Evolutionary conservation across 1,140 invertebrate genomes (phyloP).

Genomic region (Hydropsyche tenuis): DNA sequence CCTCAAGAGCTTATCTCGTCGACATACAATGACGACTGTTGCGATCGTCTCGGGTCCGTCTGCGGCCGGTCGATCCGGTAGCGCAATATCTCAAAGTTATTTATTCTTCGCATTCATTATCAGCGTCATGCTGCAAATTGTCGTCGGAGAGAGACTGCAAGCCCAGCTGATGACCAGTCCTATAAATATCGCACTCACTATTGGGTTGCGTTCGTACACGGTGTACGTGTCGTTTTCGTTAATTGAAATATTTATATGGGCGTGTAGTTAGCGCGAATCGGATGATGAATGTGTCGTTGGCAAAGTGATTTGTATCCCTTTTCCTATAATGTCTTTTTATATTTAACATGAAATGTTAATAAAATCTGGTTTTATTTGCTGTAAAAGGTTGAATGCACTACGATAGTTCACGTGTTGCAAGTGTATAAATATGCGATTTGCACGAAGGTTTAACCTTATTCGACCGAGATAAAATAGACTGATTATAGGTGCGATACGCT

Average conservation of each 20-base stretch:
- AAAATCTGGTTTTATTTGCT: no score
- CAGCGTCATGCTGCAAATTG: constrained; percentile 39
- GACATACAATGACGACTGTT: constrained; percentile 17
- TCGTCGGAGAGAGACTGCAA: constrained; percentile 1
- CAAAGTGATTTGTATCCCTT: no score
- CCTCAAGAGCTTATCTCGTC: constrained; percentile 25
- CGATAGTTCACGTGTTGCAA: background rate
- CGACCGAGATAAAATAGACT: constrained; percentile 12
- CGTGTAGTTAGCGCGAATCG: background rate
- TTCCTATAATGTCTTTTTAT: no score
- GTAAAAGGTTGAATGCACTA: no score
- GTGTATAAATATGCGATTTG: background rate
- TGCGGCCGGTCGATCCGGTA: constrained; percentile 8
- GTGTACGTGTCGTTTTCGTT: no score
- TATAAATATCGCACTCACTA: constrained; percentile 3
- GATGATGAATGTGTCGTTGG: background rate
- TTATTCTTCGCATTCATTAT: constrained; percentile 37
- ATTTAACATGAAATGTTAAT: no score
- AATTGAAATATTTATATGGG: no score
- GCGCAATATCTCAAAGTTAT: constrained; percentile 30
- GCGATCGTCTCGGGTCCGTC: constrained; percentile 7
- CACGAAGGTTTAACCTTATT: no score
- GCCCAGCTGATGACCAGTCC: background rate
- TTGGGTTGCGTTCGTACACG: no score
- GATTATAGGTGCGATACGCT: constrained; percentile 14